Evolutionary conservation across 2,888 invertebrate genomes (phyloP).

Genomic region (Ormia ochracea): DNA sequence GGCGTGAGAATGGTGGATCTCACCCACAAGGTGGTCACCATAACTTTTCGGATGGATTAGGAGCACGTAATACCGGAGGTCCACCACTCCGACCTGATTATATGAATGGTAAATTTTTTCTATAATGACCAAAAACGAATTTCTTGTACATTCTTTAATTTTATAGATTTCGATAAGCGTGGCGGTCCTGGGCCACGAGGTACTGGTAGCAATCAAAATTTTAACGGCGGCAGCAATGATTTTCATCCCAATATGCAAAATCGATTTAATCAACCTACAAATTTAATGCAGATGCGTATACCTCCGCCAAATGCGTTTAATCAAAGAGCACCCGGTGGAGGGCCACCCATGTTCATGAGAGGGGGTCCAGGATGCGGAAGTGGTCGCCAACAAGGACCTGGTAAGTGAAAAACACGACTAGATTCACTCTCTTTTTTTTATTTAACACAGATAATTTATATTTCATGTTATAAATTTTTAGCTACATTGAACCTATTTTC

Average conservation of each 20-base stretch:
- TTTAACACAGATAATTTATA: too few relatives aligned
- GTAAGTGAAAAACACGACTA: constrained; percentile 55
- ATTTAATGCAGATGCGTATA: constrained; percentile 75
- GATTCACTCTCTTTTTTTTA: not conserved
- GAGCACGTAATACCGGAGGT: constrained; percentile 53
- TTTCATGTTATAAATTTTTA: too few relatives aligned
- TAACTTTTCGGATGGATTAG: constrained; percentile 65
- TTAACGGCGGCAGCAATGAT: constrained; percentile 68
- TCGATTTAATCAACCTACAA: constrained; percentile 75
- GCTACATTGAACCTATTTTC: too few relatives aligned
- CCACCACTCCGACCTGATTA: constrained; percentile 71
- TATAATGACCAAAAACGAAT: constrained; percentile 68
- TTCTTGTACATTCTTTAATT: not conserved
- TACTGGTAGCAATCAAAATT: constrained; percentile 62
- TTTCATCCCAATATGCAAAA: constrained; percentile 75
- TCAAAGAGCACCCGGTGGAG: constrained; percentile 70
- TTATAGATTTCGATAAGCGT: constrained; percentile 72
- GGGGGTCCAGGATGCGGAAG: constrained; percentile 66
- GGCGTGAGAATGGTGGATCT: constrained; percentile 67
- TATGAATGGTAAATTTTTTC: constrained; percentile 67
- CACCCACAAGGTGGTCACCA: constrained; percentile 60
- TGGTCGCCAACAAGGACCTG: constrained; percentile 71
- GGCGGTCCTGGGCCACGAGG: constrained; percentile 53
- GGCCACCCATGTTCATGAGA: constrained; percentile 65
- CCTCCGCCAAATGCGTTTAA: constrained; percentile 74